Percentiles rank a stretch among this genome's conserved stretches.
phyloP scores from a whole-genome alignment of 2,113 vertebrate species.

The Oncorhynchus tshawytscha region DNA sequence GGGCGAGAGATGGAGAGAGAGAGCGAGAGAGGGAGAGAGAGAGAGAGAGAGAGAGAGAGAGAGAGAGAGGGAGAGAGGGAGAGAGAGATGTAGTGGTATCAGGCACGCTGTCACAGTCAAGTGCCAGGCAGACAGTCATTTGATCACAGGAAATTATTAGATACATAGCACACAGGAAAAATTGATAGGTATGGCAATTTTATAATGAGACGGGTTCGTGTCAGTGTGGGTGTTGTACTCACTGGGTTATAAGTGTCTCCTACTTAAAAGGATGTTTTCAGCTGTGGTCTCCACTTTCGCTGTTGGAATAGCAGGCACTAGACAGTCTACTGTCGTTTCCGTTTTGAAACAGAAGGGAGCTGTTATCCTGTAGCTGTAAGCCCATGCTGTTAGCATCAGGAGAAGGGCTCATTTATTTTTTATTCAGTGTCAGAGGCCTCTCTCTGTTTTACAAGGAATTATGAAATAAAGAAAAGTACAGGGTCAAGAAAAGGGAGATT shows the following conservation, averaged over 20 bases:
- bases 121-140: not conserved
- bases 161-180: not conserved
- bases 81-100: not conserved
- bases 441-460: not conserved
- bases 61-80: not conserved
- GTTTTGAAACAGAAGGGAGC: not conserved
- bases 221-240: not conserved
- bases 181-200: not conserved
- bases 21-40: not conserved
- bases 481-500: not conserved
- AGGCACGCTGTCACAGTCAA: not conserved
- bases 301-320: not conserved
- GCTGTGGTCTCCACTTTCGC: not conserved
- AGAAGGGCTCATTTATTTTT: not conserved
- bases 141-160: not conserved
- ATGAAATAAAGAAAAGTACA: not conserved
- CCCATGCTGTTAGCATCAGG: no score
- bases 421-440: not conserved
- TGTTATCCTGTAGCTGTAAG: not conserved
- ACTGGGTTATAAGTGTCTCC: not conserved
- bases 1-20: no score
- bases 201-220: not conserved
- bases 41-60: not conserved
- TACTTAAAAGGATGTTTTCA: not conserved
- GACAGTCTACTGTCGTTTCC: not conserved